Base-by-base conservation (phyloP, 2,797 vertebrate genomes). In the Sebastes minor region DNA sequence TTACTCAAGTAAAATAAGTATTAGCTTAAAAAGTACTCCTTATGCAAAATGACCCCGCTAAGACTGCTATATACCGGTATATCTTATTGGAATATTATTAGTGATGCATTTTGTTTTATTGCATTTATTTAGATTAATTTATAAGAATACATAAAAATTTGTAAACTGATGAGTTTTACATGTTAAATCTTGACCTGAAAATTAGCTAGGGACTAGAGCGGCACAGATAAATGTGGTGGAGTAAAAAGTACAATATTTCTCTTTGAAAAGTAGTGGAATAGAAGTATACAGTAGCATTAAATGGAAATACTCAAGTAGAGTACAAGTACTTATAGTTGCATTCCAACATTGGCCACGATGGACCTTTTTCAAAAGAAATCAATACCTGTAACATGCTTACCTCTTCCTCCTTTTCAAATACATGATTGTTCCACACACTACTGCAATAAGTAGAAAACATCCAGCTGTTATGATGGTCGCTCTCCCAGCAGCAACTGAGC, bases 391-490 rank as follows among this genome's bases (percentile, higher is more conserved):
- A 28, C n/a, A 62, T 69, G 8, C 59, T 80, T 32, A 83, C 85
- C 72, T 80, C 27, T 55, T 86, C 61, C 11, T 68, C 33, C 52
- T 80, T 9, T 23, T 32, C 5, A 9, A 0, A 14, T 7, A 82
- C 3, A 27, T 52, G 28, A 76, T 60, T 11, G 46, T 60, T 33
- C 11, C 75, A 42, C n/a, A 38, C 64, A 67, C 14, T 22, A 1
- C 2, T 32, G 28, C 72, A 55, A 86, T 6, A 20, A 77, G 2
- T 10, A 84, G 0, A 52, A 64, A 83, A 69, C 71, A 81, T 28
- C 9, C 77, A 53, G 10, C 70, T 59, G 81, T 81, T 23, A 84
- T 3, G 28, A 56, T 1, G 0, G 4, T 11, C 1, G 67, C 75
- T 32, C 1, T 42, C 42, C 4, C 52, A 46, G 8, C 49, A 22